A percentile compares a stretch with the other conserved stretches of the same genome.
Conservation (phyloP, 1,140 invertebrate genomes). For the Radopholus similis region DNA sequence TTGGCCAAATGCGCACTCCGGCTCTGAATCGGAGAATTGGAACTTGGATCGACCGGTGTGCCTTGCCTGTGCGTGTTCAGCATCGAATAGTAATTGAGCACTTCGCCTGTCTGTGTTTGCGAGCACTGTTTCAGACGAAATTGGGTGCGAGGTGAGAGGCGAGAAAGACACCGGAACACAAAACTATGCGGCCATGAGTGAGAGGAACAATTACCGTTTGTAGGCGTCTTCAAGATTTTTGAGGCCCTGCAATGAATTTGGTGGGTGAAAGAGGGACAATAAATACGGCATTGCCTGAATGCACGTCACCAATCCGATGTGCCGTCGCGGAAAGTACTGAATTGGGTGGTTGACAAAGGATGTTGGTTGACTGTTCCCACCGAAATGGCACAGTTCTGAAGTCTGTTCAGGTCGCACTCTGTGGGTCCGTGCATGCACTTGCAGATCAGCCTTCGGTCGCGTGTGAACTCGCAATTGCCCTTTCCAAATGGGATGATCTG, state of each 20-base stretch:
- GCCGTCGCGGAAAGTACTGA: constrained; percentile 47
- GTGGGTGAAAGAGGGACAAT: background rate
- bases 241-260: constrained; percentile 14
- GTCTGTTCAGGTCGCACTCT: constrained; percentile 44
- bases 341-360: background rate
- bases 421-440: constrained; percentile 51
- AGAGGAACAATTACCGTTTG: too few species aligned
- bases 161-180: constrained; percentile 39
- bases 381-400: constrained; percentile 48
- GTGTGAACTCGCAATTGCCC: constrained; percentile 49
- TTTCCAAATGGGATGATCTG: constrained; percentile 49
- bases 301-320: constrained; percentile 44
- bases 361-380: constrained; percentile 17
- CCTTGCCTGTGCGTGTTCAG: constrained; percentile 36
- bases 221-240: constrained; percentile 42
- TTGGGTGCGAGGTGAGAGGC: constrained; percentile 45
- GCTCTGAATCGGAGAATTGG: constrained; percentile 21
- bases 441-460: constrained; percentile 35
- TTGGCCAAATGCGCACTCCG: constrained; percentile 45
- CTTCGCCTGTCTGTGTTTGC: constrained; percentile 48
- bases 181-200: too few species aligned
- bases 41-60: background rate
- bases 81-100: constrained; percentile 50
- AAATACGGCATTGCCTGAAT: constrained; percentile 26
- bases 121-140: constrained; percentile 44